Conservation (phyloP, 1,140 invertebrate species). For the Trissolcus basalis region DNA sequence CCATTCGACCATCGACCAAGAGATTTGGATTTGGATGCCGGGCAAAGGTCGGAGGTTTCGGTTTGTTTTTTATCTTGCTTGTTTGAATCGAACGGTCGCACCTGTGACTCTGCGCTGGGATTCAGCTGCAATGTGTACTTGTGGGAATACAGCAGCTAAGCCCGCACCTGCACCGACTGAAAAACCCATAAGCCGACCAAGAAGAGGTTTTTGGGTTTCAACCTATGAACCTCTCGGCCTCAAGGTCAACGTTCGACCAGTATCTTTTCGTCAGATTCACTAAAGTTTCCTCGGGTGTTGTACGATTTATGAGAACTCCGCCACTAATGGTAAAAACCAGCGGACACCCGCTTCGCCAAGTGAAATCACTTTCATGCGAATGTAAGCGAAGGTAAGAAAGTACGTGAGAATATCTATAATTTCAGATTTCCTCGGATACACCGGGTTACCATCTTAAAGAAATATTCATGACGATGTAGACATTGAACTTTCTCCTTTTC, state of each 20-base stretch:
- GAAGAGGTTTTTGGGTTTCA: constrained; percentile 44
- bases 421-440: constrained; percentile 38
- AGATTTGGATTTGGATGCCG: constrained; percentile 10
- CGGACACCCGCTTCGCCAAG: too few relatives aligned
- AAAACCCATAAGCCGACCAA: constrained; percentile 62
- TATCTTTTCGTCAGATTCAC: too few relatives aligned
- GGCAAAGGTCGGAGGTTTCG: constrained; percentile 29
- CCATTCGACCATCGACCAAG: constrained; percentile 6
- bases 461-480: constrained; percentile 51
- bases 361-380: constrained; percentile 35
- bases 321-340: neutral
- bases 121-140: constrained; percentile 46
- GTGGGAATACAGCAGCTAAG: constrained; percentile 56
- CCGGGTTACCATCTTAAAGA: constrained; percentile 45
- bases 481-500: constrained; percentile 34
- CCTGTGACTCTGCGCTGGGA: constrained; percentile 33
- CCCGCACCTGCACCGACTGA: constrained; percentile 58
- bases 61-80: constrained; percentile 65
- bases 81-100: constrained; percentile 56
- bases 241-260: constrained; percentile 26
- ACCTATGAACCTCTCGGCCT: constrained; percentile 3
- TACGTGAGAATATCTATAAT: constrained; percentile 47
- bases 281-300: too few relatives aligned
- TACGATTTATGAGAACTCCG: constrained; percentile 6
- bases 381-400: constrained; percentile 3